Percentiles rank a stretch among this genome's conserved stretches.
Conservation (phyloP, 1,140 invertebrate genomes). For the Daktulosphaira vitifoliae region DNA sequence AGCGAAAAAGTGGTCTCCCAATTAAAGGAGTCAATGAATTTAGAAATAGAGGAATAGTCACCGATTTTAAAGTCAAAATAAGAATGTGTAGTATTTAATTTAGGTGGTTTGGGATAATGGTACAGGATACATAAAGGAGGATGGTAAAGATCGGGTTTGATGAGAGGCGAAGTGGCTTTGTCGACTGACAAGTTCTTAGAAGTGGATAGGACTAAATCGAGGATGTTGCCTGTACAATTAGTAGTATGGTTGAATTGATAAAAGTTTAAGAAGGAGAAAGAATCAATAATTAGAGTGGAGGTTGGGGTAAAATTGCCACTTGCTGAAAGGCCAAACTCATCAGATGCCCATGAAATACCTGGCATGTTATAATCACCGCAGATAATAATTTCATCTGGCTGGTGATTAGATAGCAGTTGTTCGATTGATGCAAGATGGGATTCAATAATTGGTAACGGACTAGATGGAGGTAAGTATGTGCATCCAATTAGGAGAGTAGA, state of each 20-base stretch:
- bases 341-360: no score
- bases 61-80: not conserved
- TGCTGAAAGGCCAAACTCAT: no score
- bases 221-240: not conserved
- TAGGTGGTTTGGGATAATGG: not conserved
- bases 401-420: no score
- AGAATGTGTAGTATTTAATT: not conserved
- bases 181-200: not conserved
- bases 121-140: not conserved
- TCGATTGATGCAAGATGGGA: not conserved
- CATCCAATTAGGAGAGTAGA: not conserved
- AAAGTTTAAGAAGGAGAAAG: constrained; percentile 1
- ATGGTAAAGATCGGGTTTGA: not conserved
- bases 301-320: no score
- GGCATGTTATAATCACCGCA: no score
- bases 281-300: not conserved
- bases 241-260: not conserved
- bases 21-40: not conserved
- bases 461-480: not conserved
- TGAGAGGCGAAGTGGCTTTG: not conserved
- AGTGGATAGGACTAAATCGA: not conserved
- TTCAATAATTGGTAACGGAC: not conserved
- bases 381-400: not conserved
- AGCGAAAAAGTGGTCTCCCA: not conserved
- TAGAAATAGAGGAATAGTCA: not conserved